Evolutionary conservation across 2,797 vertebrate genomes (phyloP).

Genomic region (Mionectes olivaceus): DNA sequence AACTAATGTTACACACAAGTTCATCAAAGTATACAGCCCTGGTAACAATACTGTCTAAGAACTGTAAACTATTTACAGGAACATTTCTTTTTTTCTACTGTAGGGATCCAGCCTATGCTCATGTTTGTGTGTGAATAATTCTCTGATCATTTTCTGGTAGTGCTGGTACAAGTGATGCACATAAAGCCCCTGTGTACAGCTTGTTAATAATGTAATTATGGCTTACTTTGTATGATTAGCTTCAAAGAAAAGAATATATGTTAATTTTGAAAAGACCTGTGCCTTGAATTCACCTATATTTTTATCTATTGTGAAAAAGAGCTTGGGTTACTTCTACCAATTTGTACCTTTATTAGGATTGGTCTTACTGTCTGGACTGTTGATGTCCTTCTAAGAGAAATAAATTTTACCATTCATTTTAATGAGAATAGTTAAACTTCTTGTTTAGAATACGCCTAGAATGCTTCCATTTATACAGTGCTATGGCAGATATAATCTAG

Average conservation of each 20-base stretch:
- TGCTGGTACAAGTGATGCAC: conserved; percentile 29
- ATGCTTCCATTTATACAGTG: not conserved
- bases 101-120: not conserved
- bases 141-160: conserved; percentile 22
- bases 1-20: not conserved
- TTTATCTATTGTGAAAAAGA: conserved; percentile 26
- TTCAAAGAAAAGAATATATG: conserved; percentile 71
- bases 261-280: conserved; percentile 50
- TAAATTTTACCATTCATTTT: not conserved
- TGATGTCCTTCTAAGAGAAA: not conserved
- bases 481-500: not conserved
- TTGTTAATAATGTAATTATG: conserved; percentile 31
- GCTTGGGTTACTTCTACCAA: not conserved
- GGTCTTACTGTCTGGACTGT: not conserved
- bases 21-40: not conserved
- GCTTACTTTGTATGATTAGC: conserved; percentile 59
- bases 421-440: not conserved
- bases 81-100: not conserved
- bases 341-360: not conserved
- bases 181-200: not conserved
- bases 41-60: not conserved
- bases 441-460: not conserved
- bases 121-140: conserved; percentile 48
- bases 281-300: conserved; percentile 67
- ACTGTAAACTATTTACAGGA: not conserved